Percentiles rank a stretch among this genome's conserved stretches.
These are phyloP conservation scores for Tiaroga cobitis DNA, from an alignment of 2,797 vertebrate species.

Conservation along the genomic window DNA sequence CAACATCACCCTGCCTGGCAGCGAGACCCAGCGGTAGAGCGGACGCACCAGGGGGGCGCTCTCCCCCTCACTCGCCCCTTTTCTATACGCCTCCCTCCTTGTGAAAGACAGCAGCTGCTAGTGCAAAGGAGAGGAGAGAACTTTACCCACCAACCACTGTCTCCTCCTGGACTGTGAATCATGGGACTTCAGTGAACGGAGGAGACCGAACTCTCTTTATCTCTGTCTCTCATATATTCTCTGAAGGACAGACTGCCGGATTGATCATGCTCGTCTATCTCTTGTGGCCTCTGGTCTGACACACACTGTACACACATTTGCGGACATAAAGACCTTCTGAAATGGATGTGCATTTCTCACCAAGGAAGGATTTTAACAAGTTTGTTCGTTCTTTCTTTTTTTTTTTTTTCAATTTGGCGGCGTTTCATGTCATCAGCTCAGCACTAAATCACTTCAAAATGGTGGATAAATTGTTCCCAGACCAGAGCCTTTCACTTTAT, in stretches of 20 bases:
- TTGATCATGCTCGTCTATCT: constrained; percentile 51
- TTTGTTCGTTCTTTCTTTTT: constrained; percentile 49
- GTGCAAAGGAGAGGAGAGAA: constrained; percentile 45
- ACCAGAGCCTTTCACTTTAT: constrained; percentile 51
- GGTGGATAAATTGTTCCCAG: constrained; percentile 17
- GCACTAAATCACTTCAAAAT: constrained; percentile 62
- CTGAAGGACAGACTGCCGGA: constrained; percentile 56
- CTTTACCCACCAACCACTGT: constrained; percentile 52
- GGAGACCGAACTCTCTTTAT: constrained; percentile 52
- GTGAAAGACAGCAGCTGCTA: constrained; percentile 58
- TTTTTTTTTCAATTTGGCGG: constrained; percentile 42
- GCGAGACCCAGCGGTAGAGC: constrained; percentile 86
- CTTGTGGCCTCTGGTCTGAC: constrained; percentile 39
- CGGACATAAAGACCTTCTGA: constrained; percentile 51
- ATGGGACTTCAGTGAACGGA: constrained; percentile 54
- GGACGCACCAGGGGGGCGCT: constrained; percentile 57
- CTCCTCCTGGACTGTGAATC: constrained; percentile 49
- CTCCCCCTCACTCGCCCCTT: constrained; percentile 44
- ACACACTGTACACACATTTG: constrained; percentile 46
- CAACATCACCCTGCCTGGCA: constrained; percentile 94
- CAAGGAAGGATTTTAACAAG: constrained; percentile 65
- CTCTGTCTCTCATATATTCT: constrained; percentile 53
- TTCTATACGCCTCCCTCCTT: constrained; percentile 49
- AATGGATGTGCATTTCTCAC: constrained; percentile 51
- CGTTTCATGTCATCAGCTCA: constrained; percentile 57